Base-by-base conservation (phyloP, 2,113 vertebrate genomes). In the Cettia cetti region DNA sequence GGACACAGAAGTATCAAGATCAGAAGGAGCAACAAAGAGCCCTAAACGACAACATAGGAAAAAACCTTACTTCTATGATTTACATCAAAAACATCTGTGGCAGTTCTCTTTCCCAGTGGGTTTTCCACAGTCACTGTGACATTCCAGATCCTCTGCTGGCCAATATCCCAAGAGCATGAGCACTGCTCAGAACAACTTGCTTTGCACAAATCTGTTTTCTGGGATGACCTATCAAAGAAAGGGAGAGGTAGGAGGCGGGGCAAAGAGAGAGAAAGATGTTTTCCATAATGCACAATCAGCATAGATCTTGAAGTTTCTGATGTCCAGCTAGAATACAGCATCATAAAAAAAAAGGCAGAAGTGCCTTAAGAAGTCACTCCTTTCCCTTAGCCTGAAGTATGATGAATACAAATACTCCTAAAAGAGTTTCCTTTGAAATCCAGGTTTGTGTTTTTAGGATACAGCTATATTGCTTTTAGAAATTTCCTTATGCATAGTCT, bases 81-180 rank as follows among this genome's bases (percentile, higher is more conserved):
- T 71, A 97, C 60, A 82, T 97, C 66, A 90, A 98, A 97, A 63
- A 44, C 11, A 63, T 95, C 39, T 12, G 2, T 71, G 70, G 93
- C 90, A 30, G 87, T 92, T 87, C 92, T 96, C 49, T 89, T 95
- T 68, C 98, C 97, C 23, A 98, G 59, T 7, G 47, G 4, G 50
- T 98, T 98, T 96, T 96, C 89, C 68, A 96, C 92, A 21, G 47
- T 72, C 84, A 98, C 18, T 14, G 95, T 98, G 63, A 98, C 87
- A 84, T 98, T 97, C 57, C 82, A 98, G 7, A 37, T 79, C 66
- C 50, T 82, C 91, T 98, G 97, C 13, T 81, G 42, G 37, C 64
- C 74, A 56, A 96, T 64, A 69, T 86, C 11, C 97, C 97, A 98
- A 80, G 61, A 35, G 80, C 98, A 98, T 0, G 22, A 69, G 40